Conservation (phyloP, 2,888 invertebrate species). For the Tuta absoluta region DNA sequence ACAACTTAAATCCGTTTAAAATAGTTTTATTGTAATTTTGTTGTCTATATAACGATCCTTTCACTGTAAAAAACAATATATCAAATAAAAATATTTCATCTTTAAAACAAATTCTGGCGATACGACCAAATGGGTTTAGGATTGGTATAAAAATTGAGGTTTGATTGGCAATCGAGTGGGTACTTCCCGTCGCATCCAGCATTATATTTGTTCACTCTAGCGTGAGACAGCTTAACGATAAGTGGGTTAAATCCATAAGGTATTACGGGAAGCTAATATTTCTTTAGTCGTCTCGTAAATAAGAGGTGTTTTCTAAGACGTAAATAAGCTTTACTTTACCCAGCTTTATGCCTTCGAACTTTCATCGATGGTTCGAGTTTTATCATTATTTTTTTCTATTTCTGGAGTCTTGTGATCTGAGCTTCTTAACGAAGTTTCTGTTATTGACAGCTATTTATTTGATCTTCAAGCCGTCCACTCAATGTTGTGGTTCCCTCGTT, state of each 20-base stretch:
- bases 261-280: neutral
- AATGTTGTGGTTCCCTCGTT: no score
- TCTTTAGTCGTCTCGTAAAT: neutral
- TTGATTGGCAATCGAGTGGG: constrained; percentile 1
- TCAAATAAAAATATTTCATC: neutral
- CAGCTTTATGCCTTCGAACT: neutral
- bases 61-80: no score
- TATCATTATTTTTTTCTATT: constrained; percentile 8
- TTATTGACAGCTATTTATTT: neutral
- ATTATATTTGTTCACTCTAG: constrained; percentile 1
- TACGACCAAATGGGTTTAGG: neutral
- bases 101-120: neutral
- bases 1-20: no score
- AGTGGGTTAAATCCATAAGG: constrained; percentile 20
- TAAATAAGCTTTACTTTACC: neutral
- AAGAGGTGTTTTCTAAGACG: constrained; percentile 5
- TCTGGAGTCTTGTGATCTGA: neutral
- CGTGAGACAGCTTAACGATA: constrained; percentile 9
- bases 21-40: no score
- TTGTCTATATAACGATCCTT: no score
- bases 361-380: neutral
- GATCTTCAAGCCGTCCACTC: neutral
- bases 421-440: neutral
- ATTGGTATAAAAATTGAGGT: constrained; percentile 3
- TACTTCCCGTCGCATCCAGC: neutral